Evolutionary conservation across 2,888 invertebrate genomes (phyloP).

Genomic region (Spodoptera picta): DNA sequence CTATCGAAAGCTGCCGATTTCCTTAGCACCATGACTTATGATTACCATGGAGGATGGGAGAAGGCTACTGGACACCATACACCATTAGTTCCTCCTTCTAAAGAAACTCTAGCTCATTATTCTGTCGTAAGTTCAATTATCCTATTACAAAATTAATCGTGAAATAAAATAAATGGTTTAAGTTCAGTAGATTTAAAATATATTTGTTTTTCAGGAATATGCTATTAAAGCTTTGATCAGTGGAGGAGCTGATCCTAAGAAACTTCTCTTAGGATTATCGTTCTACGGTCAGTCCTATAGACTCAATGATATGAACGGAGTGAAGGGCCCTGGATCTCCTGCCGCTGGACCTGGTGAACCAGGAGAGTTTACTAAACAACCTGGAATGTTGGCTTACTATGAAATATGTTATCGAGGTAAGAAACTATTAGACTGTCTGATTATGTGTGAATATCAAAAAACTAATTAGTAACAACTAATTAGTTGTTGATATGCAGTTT

Average conservation of each 20-base stretch:
- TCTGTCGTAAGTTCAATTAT: slow-evolving; percentile 90
- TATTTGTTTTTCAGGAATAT: slow-evolving; percentile 89
- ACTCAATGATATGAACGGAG: slow-evolving; percentile 81
- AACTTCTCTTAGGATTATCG: slow-evolving; percentile 94
- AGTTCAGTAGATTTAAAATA: not conserved
- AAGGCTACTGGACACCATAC: slow-evolving; percentile 93
- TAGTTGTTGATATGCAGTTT: no score
- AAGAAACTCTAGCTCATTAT: slow-evolving; percentile 92
- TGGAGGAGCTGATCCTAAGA: slow-evolving; percentile 93
- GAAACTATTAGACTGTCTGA: slow-evolving; percentile 3
- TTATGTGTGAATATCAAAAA: no score
- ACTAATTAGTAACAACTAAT: no score
- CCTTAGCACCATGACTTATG: slow-evolving; percentile 95
- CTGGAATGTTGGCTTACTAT: slow-evolving; percentile 96
- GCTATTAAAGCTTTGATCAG: slow-evolving; percentile 93
- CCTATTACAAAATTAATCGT: no score
- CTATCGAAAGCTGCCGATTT: slow-evolving; percentile 93
- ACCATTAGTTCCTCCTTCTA: slow-evolving; percentile 90
- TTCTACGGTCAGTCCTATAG: slow-evolving; percentile 96
- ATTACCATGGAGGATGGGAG: slow-evolving; percentile 97
- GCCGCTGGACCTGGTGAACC: slow-evolving; percentile 93
- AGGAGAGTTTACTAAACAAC: slow-evolving; percentile 94
- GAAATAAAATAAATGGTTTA: not conserved
- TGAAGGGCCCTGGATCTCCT: slow-evolving; percentile 88
- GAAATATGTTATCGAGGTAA: slow-evolving; percentile 93